Evolutionary conservation across 2,888 invertebrate genomes (phyloP).

Genomic region (Tetragonisca angustula): DNA sequence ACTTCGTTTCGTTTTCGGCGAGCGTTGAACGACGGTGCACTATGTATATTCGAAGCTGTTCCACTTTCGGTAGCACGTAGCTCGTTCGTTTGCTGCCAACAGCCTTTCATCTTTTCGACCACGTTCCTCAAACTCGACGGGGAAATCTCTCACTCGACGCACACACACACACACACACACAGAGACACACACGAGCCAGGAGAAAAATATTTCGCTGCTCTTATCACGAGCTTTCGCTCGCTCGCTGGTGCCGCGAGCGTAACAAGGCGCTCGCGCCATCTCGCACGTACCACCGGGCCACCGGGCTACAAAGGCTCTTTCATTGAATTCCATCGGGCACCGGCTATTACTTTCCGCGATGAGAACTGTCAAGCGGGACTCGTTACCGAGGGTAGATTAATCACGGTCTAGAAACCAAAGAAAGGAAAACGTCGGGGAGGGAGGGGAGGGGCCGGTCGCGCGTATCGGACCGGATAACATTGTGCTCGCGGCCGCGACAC

Average conservation of each 20-base stretch:
- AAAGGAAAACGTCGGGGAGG: constrained; percentile 47
- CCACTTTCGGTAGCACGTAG: constrained; percentile 1
- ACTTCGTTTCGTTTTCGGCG: neutral
- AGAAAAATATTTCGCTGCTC: constrained; percentile 48
- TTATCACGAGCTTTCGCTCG: constrained; percentile 26
- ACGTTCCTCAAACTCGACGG: constrained; percentile 13
- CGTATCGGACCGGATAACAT: constrained; percentile 21
- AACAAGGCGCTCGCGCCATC: constrained; percentile 21
- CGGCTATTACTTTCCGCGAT: constrained; percentile 68
- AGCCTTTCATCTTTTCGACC: constrained; percentile 19
- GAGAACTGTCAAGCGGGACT: constrained; percentile 69
- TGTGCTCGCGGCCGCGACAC: constrained; percentile 22
- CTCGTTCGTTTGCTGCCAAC: neutral
- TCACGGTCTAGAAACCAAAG: constrained; percentile 58
- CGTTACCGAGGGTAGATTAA: constrained; percentile 69
- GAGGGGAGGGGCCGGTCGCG: neutral
- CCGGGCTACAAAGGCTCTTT: constrained; percentile 48
- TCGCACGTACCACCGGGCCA: neutral
- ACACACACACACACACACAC: neutral
- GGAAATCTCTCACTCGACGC: constrained; percentile 14
- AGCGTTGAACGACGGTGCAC: neutral
- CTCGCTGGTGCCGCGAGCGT: constrained; percentile 13
- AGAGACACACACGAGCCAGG: neutral
- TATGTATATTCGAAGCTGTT: neutral
- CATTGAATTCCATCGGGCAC: constrained; percentile 70